Base-by-base conservation (phyloP, 2,113 vertebrate species). In the Carassius carassius region DNA sequence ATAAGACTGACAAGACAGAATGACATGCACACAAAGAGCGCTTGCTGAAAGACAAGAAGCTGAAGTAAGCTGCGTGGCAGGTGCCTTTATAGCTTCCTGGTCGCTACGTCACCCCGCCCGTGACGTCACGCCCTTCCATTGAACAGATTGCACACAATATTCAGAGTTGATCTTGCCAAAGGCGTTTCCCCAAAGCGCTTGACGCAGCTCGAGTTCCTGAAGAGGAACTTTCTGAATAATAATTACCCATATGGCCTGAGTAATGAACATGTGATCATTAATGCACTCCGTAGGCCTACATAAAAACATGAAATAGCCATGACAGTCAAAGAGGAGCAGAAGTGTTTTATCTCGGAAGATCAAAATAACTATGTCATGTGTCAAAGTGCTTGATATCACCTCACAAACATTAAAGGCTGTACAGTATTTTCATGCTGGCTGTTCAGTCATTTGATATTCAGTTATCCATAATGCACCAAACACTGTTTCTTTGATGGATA, bases 231-330 rank as follows among this genome's bases (percentile, higher is more conserved):
- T 51, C 4, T 13, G 19, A 89, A 86, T 83, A 91, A 90, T 94
- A 92, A 94, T 92, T 84, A 89, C 73, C 72, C 78, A 84, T 92
- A 91, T 81, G 21, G 75, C 82, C 72, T 72, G 74, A 81, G 88
- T 90, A 90, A 91, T 92, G 88, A 90, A 89, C 90, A 91, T 86
- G 86, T 91, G 89, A 90, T 91, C 65, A 84, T 77, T 78, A 88
- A 44, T 67, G 63, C 67, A 77, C 86, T 90, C 87, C 88, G 85
- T 92, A 92, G 62, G 73, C 86, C 90, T 87, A 0, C 37, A 80
- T 9, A 80, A 63, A 65, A 63, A 49, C 60, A 80, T 47, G 84
- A 89, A 91, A 91, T 85, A 91, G 86, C 84, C 3, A 17, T 74
- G 88, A 89, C 86, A 60, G 92, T 93, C 87, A 90, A 89, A 89